Conservation (phyloP, 2,888 invertebrate species). For the Epsilonema sp. region DNA sequence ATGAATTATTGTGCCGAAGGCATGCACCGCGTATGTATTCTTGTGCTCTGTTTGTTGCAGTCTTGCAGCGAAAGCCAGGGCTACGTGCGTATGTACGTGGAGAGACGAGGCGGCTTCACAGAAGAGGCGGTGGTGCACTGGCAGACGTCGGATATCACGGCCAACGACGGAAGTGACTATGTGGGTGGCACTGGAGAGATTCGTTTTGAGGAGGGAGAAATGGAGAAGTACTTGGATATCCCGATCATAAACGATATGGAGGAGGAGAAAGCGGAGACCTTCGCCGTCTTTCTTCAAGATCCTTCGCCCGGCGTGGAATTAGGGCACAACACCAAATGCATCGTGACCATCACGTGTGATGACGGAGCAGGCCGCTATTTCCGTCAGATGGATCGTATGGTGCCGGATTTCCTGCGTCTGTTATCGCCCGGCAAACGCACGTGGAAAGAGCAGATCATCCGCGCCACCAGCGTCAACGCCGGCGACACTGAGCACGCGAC, state of each 20-base stretch:
- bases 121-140: slow-evolving; percentile 37
- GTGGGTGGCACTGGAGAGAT: slow-evolving; percentile 37
- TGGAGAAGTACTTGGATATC: slow-evolving; percentile 37
- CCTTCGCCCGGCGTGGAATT: slow-evolving; percentile 23
- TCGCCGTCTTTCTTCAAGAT: slow-evolving; percentile 38
- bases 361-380: slow-evolving; percentile 31
- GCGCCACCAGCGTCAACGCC: slow-evolving; percentile 41
- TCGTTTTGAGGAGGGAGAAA: slow-evolving; percentile 32
- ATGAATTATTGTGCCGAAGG: no score
- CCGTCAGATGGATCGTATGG: slow-evolving; percentile 11
- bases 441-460: slow-evolving; percentile 33
- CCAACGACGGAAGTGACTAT: slow-evolving; percentile 38
- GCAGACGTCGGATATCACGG: slow-evolving; percentile 39
- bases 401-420: slow-evolving; percentile 15
- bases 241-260: slow-evolving; percentile 40
- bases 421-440: slow-evolving; percentile 15
- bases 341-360: slow-evolving; percentile 39
- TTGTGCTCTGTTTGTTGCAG: no score
- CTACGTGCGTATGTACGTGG: slow-evolving; percentile 34
- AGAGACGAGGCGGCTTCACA: slow-evolving; percentile 38
- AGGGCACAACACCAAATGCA: slow-evolving; percentile 35
- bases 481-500: slow-evolving; percentile 41
- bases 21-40: no score
- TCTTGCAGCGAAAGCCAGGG: slow-evolving; percentile 41
- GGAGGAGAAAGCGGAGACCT: slow-evolving; percentile 42